A percentile compares a stretch with the other conserved stretches of the same genome.
Evolutionary conservation across 2,888 invertebrate species (phyloP).

Genomic region (Sesia apiformis): DNA sequence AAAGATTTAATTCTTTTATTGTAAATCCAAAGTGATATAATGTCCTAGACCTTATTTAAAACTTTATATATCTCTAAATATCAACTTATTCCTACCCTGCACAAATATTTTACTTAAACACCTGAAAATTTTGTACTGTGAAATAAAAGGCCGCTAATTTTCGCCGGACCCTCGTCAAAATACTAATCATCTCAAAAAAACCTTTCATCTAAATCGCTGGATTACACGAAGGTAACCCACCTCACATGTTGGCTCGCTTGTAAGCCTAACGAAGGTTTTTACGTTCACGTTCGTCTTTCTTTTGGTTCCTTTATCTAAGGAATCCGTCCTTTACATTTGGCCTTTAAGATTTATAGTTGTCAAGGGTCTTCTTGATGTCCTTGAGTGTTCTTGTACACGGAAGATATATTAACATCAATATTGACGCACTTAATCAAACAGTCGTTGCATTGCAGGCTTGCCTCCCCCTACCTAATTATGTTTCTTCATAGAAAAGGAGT

Average conservation of each 20-base stretch:
- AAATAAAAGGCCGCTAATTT: not conserved
- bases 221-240: conserved; percentile 6
- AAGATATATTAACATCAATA: no score
- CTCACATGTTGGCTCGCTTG: conserved; percentile 5
- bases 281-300: conserved; percentile 1
- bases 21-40: no score
- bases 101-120: not conserved
- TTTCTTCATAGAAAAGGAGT: no score
- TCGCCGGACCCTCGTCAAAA: conserved; percentile 5
- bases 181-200: conserved; percentile 3
- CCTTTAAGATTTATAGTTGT: not conserved
- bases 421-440: no score
- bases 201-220: conserved; percentile 8
- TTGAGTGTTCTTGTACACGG: no score
- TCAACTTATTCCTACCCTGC: not conserved
- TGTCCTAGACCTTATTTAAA: not conserved
- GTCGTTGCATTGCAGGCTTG: no score
- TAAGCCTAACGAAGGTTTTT: conserved; percentile 3
- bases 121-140: not conserved
- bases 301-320: not conserved
- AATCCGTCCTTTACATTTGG: not conserved
- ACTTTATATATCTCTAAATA: not conserved
- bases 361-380: no score
- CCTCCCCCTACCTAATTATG: no score
- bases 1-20: no score